Evolutionary conservation across 2,113 vertebrate species (phyloP).

Genomic region (Onychostoma macrolepis): DNA sequence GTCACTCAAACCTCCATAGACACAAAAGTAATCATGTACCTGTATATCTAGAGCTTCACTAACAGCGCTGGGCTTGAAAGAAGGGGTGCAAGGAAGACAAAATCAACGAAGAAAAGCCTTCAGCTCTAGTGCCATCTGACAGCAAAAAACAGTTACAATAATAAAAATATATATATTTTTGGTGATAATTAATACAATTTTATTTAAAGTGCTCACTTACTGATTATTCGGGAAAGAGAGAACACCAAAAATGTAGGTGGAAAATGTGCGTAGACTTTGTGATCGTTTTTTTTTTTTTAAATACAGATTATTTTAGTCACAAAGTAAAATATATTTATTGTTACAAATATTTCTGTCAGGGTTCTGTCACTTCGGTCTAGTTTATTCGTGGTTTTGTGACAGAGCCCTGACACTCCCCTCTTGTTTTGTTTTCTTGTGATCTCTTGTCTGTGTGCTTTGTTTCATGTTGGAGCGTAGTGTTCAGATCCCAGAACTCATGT

Average conservation of each 20-base stretch:
- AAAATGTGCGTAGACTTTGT: neutral
- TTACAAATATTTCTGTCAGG: neutral
- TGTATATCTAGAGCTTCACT: neutral
- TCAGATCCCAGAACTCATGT: too few relatives aligned
- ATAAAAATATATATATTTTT: too few relatives aligned
- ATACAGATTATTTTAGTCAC: too few relatives aligned
- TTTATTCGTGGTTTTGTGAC: too few relatives aligned
- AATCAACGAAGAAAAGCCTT: neutral
- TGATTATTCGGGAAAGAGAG: neutral
- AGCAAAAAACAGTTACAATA: neutral
- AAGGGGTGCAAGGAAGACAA: neutral
- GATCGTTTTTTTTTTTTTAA: neutral
- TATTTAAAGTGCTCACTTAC: too few relatives aligned
- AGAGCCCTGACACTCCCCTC: too few relatives aligned
- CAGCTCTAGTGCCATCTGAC: neutral
- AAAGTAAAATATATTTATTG: neutral
- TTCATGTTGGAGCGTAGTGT: too few relatives aligned
- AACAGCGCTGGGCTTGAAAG: neutral
- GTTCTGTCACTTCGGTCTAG: too few relatives aligned
- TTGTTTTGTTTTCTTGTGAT: too few relatives aligned
- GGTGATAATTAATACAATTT: too few relatives aligned
- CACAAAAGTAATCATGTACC: conserved; percentile 20
- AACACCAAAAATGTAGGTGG: neutral
- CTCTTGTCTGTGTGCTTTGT: too few relatives aligned
- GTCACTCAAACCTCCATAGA: neutral